Base-by-base conservation (phyloP, 2,888 invertebrate genomes). In the Steinernema hermaphroditum region DNA sequence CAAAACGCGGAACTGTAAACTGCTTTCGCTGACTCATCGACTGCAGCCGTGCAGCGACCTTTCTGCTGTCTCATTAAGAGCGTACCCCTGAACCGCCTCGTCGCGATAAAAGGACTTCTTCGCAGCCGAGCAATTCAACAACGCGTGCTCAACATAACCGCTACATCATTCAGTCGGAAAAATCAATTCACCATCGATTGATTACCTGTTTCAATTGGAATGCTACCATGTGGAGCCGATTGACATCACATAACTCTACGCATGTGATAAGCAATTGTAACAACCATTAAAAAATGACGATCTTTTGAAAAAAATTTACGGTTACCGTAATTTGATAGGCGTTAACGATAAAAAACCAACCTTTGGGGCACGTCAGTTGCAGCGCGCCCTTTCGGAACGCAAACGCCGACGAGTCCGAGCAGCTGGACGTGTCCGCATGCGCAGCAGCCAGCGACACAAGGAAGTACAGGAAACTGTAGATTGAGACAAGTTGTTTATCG, bases 181-280 rank as follows among this genome's bases (percentile, higher is more conserved):
- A 62, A 62, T 62, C 62, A 62, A 62, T 62, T 62, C 16, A 16
- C 62, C 62, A 62, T 62, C 34, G 62, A 62, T 62, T 19, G 62
- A 62, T 62, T 62, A 62, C 62, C 62, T 16, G 29, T 62, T 19
- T 37, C 6, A 37, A 37, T 12, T 8, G 37, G 37, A 37, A 37
- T 37, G 37, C 37, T 37, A 37, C 12, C 37, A 37, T n/a, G n/a
- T n/a, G n/a, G 37, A 4, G 37, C 12, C 37, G 12, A 4, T 12
- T 37, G 37, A 37, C 6, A 37, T 37, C 6, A 8, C 37, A 37
- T 37, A 37, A 37, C 37, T 37, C 37, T 12, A 37, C 4, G 12
- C 37, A 12, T 12, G 12, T 8, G 12, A 37, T 37, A 37, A 37
- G n/a, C n/a, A n/a, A n/a, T n/a, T n/a, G n/a, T n/a, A n/a, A n/a